Percentiles rank a stretch among this genome's conserved stretches.
Conservation (phyloP, 2,113 vertebrate genomes). For the Toxostoma redivivum region DNA sequence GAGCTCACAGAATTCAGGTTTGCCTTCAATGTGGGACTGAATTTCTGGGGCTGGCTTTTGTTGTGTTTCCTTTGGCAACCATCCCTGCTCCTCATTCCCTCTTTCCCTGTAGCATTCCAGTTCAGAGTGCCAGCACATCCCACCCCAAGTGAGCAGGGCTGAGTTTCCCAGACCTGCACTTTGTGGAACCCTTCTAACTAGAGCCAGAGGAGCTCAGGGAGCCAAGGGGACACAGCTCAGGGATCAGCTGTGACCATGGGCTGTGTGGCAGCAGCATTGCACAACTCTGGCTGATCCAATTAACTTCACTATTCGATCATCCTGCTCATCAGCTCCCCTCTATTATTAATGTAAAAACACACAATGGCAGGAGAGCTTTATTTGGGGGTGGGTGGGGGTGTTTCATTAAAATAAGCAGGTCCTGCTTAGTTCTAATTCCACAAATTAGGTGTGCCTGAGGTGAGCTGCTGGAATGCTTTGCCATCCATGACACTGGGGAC, state of each 20-base stretch:
- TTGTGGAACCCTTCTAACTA: not conserved
- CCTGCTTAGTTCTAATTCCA: not conserved
- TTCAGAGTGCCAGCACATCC: not conserved
- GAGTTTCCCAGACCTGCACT: not conserved
- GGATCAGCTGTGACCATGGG: not conserved
- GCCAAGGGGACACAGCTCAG: not conserved
- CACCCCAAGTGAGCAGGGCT: not conserved
- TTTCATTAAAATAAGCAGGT: not conserved
- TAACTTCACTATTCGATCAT: not conserved
- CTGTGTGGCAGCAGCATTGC: not conserved
- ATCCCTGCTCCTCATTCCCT: not conserved
- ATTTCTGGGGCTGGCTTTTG: not conserved
- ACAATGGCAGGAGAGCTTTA: not conserved
- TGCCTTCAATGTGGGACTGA: not conserved
- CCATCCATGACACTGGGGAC: rapidly evolving
- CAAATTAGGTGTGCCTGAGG: rapidly evolving
- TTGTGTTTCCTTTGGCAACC: not conserved
- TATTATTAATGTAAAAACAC: not conserved
- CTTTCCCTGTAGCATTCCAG: not conserved
- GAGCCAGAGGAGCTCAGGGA: not conserved
- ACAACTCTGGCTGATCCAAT: not conserved
- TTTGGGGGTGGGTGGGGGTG: rapidly evolving
- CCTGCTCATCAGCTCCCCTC: not conserved
- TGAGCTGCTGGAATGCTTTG: rapidly evolving
- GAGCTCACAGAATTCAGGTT: not conserved